Evolutionary conservation across 2,113 vertebrate genomes (phyloP), one percentile per base, ranked within the genome.

Genomic region (Lophius piscatorius): DNA sequence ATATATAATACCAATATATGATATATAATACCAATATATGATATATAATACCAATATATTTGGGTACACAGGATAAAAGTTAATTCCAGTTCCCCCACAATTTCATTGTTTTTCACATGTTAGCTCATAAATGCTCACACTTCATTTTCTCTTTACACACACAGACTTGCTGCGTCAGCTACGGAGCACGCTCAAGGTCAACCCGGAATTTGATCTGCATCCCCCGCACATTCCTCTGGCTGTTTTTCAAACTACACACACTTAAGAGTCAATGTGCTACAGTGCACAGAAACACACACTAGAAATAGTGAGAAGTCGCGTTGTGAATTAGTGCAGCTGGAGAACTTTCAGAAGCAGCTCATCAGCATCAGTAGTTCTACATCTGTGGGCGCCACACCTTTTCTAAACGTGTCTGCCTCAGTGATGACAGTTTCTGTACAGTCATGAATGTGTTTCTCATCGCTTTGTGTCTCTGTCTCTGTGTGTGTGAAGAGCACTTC

Each of bases 201-300:
- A 77, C 84, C 79, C 55, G 85, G 87, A 88, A 91, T 71, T 65
- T 46, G 81, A 90, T 79, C 81, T 62, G 45, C 80, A 78, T 73
- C 77, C 66, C 76, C 80, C 81, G 66, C 85, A 81, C 85, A 90
- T 87, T 82, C 83, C 85, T 85, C 78, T 79, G 62, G 82, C 81
- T 79, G 66, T 59, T 83, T 57, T 68, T 46, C 44, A 36, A 3
- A 50, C 47, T 23, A 24, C 42, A 24, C 12, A 20, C 41, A 59
- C 45, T 66, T 59, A 44, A 2, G 5, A 1, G 23, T 6, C 14
- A 9, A 14, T 11, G 7, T 1, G 4, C 21, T 4, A 5, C 5
- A 6, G 4, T 12, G 20, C 12, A n/a, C 42, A 24, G 13, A 26
- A 35, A 58, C 44, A 69, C 63, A 42, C 16, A n/a, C 24, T 16